Evolutionary conservation across 2,888 invertebrate species (phyloP), one percentile per base, ranked within the genome.

Genomic region (Suillia variegata): DNA sequence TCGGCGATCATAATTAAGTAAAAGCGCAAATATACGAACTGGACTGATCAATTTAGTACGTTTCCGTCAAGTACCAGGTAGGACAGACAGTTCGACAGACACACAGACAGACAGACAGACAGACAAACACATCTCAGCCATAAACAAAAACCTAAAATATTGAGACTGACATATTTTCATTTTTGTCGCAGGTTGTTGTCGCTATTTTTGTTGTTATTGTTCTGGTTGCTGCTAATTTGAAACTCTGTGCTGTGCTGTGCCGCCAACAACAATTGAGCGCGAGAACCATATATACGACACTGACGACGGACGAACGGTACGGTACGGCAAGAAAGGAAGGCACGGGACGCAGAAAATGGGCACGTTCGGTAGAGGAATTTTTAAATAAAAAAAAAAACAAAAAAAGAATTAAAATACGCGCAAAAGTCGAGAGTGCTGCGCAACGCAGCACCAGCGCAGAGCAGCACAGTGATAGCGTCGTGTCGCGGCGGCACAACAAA

Each of bases 11-110:
- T 17, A 54, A 54, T 17, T 20, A 18, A 24, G 42, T 34, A 21
- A 54, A 33, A 22, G 15, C 20, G 51, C n/a, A 45, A 22, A 54
- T 17, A 22, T 17, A 26, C 38, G 53, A 53, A 56, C 21, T 48
- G 12, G 45, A 47, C 38, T 6, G n/a, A 38, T 38, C 48, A 18
- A 18, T 20, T 45, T 22, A 42, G 10, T 54, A 17, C 22, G 26
- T 54, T 54, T n/a, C n/a, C n/a, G n/a, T n/a, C n/a, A n/a, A n/a
- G n/a, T 42, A 45, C 45, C 54, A 54, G 45, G 22, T 26, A 54
- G 45, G 2, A 45, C 20, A 47, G 2, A 2, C 24, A 50, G 26
- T 12, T 50, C 13, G 15, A 38, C 4, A n/a, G n/a, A 38, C 38
- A 4, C 38, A 6, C 5, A 38, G 4, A 38, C 6, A 4, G 6